phyloP scores from a whole-genome alignment of 2,797 vertebrate genomes.

The Tragelaphus oryx region DNA sequence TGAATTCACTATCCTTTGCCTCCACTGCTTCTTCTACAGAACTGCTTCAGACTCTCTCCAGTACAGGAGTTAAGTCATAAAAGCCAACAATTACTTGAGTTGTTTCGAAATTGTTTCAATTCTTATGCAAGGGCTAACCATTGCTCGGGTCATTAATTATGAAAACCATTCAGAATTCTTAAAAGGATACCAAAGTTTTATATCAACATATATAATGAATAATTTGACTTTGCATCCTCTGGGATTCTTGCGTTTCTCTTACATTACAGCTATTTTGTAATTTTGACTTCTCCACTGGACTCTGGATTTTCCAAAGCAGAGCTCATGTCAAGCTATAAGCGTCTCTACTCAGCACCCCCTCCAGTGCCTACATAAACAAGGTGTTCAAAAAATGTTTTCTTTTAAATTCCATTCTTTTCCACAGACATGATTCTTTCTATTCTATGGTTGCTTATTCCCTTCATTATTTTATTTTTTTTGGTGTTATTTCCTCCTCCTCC shows the following conservation, averaged over 20 bases:
- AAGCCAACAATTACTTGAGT: not conserved
- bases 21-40: not conserved
- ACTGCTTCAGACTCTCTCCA: not conserved
- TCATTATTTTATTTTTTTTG: constrained; percentile 45
- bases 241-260: not conserved
- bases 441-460: not conserved
- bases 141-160: not conserved
- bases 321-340: too few relatives aligned
- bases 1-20: not conserved
- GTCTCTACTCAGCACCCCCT: not conserved
- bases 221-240: not conserved
- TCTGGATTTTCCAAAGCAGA: not conserved
- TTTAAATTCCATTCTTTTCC: not conserved
- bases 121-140: not conserved
- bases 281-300: not conserved
- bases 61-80: not conserved
- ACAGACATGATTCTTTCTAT: not conserved
- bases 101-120: not conserved
- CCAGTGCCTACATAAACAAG: not conserved
- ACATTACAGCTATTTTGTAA: not conserved
- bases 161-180: not conserved
- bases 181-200: not conserved
- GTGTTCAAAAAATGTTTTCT: not conserved
- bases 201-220: not conserved
- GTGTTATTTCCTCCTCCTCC: constrained; percentile 56